These are phyloP conservation scores for Agrochola macilenta DNA, from an alignment of 2,888 invertebrate genomes.

Conservation along the genomic window DNA sequence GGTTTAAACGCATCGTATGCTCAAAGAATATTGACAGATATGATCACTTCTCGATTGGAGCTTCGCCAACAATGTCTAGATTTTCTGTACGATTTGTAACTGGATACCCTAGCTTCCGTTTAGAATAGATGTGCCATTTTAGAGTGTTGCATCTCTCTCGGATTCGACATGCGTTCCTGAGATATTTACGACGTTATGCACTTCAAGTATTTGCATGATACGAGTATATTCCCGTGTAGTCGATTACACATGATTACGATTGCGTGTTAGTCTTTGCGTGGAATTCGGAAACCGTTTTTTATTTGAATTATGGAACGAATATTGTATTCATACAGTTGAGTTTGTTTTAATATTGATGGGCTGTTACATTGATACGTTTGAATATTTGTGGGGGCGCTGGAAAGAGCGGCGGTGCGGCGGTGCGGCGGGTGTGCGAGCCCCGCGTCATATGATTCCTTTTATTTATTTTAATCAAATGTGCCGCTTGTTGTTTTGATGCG, in stretches of 20 bases:
- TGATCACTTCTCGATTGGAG: constrained; percentile 90
- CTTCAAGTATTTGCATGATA: constrained; percentile 77
- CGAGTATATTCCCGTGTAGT: constrained; percentile 66
- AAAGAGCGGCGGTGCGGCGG: constrained; percentile 37
- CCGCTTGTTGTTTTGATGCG: constrained; percentile 85
- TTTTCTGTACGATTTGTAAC: constrained; percentile 89
- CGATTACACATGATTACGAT: constrained; percentile 65
- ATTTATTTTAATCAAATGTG: constrained; percentile 89
- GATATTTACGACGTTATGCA: constrained; percentile 85
- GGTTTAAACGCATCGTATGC: constrained; percentile 84
- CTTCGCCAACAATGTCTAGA: constrained; percentile 87
- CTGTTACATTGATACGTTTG: constrained; percentile 69
- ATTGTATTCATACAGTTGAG: constrained; percentile 68
- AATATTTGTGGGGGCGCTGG: constrained; percentile 56
- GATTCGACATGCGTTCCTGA: constrained; percentile 83
- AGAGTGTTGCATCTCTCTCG: constrained; percentile 83
- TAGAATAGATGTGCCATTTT: constrained; percentile 88
- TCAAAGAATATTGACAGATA: constrained; percentile 90
- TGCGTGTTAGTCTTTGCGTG: constrained; percentile 65
- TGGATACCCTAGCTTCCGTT: constrained; percentile 86
- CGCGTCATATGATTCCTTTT: constrained; percentile 82
- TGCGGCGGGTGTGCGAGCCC: constrained; percentile 56
- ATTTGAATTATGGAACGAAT: constrained; percentile 62
- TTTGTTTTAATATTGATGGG: constrained; percentile 74
- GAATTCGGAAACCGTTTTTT: constrained; percentile 60